phyloP scores from a whole-genome alignment of 1,140 invertebrate genomes.

The Ruditapes philippinarum region DNA sequence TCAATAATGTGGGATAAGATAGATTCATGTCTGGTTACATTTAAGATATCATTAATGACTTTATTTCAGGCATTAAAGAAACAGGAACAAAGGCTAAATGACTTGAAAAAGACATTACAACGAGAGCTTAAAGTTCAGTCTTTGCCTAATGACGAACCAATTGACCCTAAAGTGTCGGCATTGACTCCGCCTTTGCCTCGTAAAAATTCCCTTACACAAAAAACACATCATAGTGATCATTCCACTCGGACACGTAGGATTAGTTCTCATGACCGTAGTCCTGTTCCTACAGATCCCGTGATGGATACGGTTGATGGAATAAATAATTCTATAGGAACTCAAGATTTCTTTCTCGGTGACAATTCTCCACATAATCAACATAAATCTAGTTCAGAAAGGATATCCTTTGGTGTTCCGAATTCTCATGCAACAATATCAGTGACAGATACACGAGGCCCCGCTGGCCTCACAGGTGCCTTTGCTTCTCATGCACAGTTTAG shows the following conservation, averaged over 20 bases:
- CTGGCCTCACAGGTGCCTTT: constrained; percentile 12
- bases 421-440: constrained; percentile 59
- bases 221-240: constrained; percentile 14
- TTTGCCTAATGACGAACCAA: constrained; percentile 83
- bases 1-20: too few species aligned
- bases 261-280: constrained; percentile 25
- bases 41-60: too few species aligned
- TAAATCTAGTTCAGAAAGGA: constrained; percentile 7
- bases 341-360: constrained; percentile 60
- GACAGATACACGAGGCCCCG: constrained; percentile 6
- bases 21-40: too few species aligned
- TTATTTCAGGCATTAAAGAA: constrained; percentile 93
- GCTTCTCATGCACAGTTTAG: not conserved
- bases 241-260: not conserved
- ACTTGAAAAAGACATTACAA: constrained; percentile 97
- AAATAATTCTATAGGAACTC: constrained; percentile 25
- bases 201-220: constrained; percentile 41
- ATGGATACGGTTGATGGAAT: not conserved
- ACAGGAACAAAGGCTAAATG: constrained; percentile 93
- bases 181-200: constrained; percentile 68
- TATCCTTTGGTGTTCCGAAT: constrained; percentile 10
- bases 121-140: constrained; percentile 91
- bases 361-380: not conserved
- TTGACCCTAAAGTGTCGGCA: constrained; percentile 62
- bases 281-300: constrained; percentile 20